Conservation (phyloP, 2,888 invertebrate species). For the Troides helena region DNA sequence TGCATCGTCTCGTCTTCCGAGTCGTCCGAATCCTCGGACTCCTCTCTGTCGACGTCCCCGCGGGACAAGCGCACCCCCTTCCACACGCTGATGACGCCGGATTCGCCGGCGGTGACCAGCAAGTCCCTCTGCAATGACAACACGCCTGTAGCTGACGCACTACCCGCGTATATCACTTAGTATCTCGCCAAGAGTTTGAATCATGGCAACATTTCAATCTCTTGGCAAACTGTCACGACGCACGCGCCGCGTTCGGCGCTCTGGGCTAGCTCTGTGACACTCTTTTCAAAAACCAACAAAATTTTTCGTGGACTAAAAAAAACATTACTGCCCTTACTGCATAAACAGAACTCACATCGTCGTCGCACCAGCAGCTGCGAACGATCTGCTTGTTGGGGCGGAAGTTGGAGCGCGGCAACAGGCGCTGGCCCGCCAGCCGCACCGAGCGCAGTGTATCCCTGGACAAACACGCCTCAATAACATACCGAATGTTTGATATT, state of each 20-base stretch:
- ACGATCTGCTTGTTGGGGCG: conserved; percentile 85
- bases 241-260: too few species aligned
- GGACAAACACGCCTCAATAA: conserved; percentile 29
- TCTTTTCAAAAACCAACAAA: too few species aligned
- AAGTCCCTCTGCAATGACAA: conserved; percentile 72
- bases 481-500: too few species aligned
- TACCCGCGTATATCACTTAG: too few species aligned
- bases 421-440: conserved; percentile 63
- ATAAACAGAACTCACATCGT: conserved; percentile 72
- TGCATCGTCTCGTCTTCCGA: background rate
- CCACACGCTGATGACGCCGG: conserved; percentile 85
- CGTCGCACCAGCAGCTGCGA: conserved; percentile 83
- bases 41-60: background rate
- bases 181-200: too few species aligned
- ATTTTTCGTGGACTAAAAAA: too few species aligned
- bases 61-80: conserved; percentile 36
- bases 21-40: conserved; percentile 1
- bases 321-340: background rate
- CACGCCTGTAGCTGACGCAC: too few species aligned
- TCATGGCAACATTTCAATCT: too few species aligned
- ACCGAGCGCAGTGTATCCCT: conserved; percentile 62
- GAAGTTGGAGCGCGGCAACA: conserved; percentile 80
- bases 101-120: conserved; percentile 86
- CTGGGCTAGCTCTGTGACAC: too few species aligned
- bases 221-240: too few species aligned